phyloP scores from a whole-genome alignment of 37 sponge, comb jelly and placozoan species.

The Aplysina aerophoba region DNA sequence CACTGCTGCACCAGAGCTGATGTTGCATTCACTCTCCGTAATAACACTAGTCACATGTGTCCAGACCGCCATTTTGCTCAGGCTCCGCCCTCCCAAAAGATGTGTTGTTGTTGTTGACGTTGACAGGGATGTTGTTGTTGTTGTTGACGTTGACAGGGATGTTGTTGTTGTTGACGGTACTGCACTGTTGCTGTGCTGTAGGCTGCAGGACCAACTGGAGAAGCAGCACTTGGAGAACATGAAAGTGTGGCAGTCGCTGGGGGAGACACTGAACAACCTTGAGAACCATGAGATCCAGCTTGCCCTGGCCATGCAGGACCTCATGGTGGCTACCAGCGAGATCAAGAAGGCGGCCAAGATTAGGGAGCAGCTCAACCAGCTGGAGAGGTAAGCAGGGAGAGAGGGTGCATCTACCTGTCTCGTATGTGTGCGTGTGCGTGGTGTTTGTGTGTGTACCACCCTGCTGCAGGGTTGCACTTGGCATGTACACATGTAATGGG shows the following conservation, averaged over 20 bases:
- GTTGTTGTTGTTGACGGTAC: no score
- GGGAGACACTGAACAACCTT: conserved; percentile 46
- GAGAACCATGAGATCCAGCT: conserved; percentile 67
- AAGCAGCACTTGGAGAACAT: conserved; percentile 20
- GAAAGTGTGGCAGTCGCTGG: conserved; percentile 46
- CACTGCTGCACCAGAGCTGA: no score
- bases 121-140: no score
- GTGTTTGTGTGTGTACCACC: neutral
- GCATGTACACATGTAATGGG: no score
- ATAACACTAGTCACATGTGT: no score
- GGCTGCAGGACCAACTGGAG: neutral
- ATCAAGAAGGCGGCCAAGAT: conserved; percentile 57
- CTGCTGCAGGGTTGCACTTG: no score
- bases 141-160: no score
- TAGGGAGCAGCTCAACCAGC: conserved; percentile 26
- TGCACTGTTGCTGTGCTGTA: no score
- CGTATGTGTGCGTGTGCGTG: conserved; percentile 15
- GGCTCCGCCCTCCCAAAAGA: no score
- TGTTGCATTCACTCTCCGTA: no score
- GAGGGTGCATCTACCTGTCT: neutral
- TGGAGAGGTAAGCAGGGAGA: conserved; percentile 40
- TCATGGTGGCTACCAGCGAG: conserved; percentile 62
- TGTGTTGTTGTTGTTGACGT: no score
- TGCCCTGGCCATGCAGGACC: conserved; percentile 65
- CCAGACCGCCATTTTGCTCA: no score